phyloP scores from a whole-genome alignment of 2,888 invertebrate genomes.

The Aromia moschata region DNA sequence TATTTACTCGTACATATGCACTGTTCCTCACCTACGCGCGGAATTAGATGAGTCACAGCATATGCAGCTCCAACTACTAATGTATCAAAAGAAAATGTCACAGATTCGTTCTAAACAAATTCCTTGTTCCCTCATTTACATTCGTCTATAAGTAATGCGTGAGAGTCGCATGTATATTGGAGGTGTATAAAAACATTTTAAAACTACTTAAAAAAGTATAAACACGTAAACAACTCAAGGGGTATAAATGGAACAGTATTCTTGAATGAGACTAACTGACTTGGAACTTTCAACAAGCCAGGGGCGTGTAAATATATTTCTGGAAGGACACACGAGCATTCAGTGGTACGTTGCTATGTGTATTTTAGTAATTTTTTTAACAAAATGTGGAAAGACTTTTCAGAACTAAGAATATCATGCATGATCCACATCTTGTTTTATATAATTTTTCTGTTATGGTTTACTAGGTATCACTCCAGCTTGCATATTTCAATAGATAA shows the following conservation, averaged over 20 bases:
- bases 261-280: constrained; percentile 16
- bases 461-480: too few relatives aligned
- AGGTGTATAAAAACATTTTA: constrained; percentile 30
- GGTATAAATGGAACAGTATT: constrained; percentile 17
- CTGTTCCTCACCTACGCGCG: too few relatives aligned
- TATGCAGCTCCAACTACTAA: too few relatives aligned
- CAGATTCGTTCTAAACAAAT: constrained; percentile 30
- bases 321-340: not conserved
- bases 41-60: too few relatives aligned
- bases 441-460: too few relatives aligned
- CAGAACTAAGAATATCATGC: too few relatives aligned
- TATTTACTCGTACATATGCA: too few relatives aligned
- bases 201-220: constrained; percentile 34
- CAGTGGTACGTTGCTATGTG: too few relatives aligned
- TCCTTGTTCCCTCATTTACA: constrained; percentile 30
- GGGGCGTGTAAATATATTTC: constrained; percentile 3
- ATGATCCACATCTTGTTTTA: too few relatives aligned
- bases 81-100: constrained; percentile 31
- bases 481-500: too few relatives aligned
- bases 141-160: constrained; percentile 14
- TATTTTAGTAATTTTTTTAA: too few relatives aligned
- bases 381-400: too few relatives aligned
- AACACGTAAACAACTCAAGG: constrained; percentile 22
- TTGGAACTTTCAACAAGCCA: constrained; percentile 2
- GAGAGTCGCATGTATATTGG: constrained; percentile 23